phyloP scores from a whole-genome alignment of 2,113 vertebrate genomes.

The Cebidichthys violaceus region DNA sequence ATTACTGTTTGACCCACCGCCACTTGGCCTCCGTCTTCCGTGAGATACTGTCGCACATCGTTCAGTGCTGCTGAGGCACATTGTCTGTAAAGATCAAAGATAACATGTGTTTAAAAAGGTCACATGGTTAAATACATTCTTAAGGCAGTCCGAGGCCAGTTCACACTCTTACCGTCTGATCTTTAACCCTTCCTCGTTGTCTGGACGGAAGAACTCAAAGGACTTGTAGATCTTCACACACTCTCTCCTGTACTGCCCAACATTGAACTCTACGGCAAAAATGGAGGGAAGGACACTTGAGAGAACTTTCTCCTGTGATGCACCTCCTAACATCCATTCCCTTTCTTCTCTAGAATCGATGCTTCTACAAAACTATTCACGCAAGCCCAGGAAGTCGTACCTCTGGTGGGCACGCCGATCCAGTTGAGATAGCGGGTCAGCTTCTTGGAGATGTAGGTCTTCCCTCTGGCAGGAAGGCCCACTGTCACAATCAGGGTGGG shows the following conservation, averaged over 20 bases:
- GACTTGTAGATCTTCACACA: conserved; percentile 96
- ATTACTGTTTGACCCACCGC: conserved; percentile 87
- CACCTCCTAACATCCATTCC: neutral
- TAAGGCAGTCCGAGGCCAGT: fast-evolving
- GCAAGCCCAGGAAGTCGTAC: conserved; percentile 68
- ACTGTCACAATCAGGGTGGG: conserved; percentile 98
- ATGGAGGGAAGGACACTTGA: neutral
- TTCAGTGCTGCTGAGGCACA: conserved; percentile 93
- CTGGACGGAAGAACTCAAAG: conserved; percentile 97
- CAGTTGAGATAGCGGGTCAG: conserved; percentile 98
- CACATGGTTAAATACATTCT: neutral
- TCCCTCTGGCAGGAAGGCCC: conserved; percentile 95
- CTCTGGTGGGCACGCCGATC: conserved; percentile 97
- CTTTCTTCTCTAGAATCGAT: neutral
- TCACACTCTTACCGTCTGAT: conserved; percentile 89
- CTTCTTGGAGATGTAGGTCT: conserved; percentile 99
- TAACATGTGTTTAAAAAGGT: neutral
- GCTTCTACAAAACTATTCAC: neutral
- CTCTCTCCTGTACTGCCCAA: conserved; percentile 95
- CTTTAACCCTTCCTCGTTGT: conserved; percentile 96
- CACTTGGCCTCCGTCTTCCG: conserved; percentile 94
- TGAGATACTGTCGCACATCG: conserved; percentile 92
- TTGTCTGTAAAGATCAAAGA: conserved; percentile 82
- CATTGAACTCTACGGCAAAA: conserved; percentile 91
- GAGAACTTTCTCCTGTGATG: neutral